Evolutionary conservation across 2,888 invertebrate species (phyloP), one percentile per base, ranked within the genome.

Genomic region (Heteromyza rotundicornis): DNA sequence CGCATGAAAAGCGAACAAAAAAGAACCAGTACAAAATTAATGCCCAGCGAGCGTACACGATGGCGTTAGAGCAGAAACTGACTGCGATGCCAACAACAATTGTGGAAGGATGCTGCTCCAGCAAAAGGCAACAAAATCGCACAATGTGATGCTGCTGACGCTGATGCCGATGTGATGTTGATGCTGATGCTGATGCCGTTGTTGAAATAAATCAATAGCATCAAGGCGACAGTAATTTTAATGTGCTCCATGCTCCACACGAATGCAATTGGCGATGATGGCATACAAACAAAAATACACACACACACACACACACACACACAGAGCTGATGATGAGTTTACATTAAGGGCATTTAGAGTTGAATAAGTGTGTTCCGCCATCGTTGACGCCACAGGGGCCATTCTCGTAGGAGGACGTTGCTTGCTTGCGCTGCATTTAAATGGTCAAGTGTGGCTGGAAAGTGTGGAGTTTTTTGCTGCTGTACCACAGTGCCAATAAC

Each of bases 231-330:
- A 47, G 20, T 8, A 19, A 47, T 47, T 47, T 47, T 47, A 47
- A 47, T 47, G 47, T 47, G 47, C 47, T 19, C 5, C 47, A 47
- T 47, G 47, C 47, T 19, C 5, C 47, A 47, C 47, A 47, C 20
- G 47, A 47, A 47, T 20, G 47, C 47, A 47, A 47, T 47, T 47
- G 40, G n/a, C 40, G 16, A n/a, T 3, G 40, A n/a, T n/a, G n/a
- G n/a, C n/a, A n/a, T n/a, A n/a, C n/a, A n/a, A n/a, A n/a, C n/a
- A n/a, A n/a, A n/a, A n/a, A n/a, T n/a, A n/a, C n/a, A n/a, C n/a
- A n/a, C n/a, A n/a, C n/a, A n/a, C n/a, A n/a, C n/a, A n/a, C n/a
- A n/a, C n/a, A n/a, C n/a, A n/a, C n/a, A n/a, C n/a, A n/a, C n/a
- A n/a, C n/a, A n/a, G 5, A 10, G 40, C 40, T 40, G 40, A 40